Percentiles rank a stretch among this genome's conserved stretches.
Conservation (phyloP, 2,888 invertebrate genomes). For the Gastracanthus pulcherrimus region DNA sequence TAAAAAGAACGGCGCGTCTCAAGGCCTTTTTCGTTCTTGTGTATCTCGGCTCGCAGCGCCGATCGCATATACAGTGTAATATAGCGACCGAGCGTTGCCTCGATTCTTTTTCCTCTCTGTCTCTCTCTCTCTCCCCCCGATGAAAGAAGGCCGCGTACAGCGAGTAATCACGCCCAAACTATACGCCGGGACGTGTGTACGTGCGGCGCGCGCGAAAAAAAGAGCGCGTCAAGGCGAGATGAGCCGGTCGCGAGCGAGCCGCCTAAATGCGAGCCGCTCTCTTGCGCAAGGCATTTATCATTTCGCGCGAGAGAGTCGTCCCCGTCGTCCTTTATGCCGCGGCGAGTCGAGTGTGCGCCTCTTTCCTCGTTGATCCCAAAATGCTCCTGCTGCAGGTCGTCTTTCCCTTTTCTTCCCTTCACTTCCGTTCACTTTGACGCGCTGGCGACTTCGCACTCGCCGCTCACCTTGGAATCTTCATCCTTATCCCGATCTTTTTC, state of each 20-base stretch:
- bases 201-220: neutral
- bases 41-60: neutral
- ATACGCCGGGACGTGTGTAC: neutral
- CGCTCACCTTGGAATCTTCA: conserved; percentile 39
- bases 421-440: conserved; percentile 52
- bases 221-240: conserved; percentile 41
- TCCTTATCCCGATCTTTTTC: conserved; percentile 37
- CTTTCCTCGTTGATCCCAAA: conserved; percentile 14
- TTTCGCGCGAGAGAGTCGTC: conserved; percentile 47
- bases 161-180: conserved; percentile 24
- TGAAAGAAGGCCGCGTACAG: conserved; percentile 36
- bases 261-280: neutral
- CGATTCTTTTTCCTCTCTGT: conserved; percentile 14
- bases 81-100: neutral
- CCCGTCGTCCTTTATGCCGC: conserved; percentile 54
- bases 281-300: conserved; percentile 38
- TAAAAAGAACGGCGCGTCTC: conserved; percentile 30
- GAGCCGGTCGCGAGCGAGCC: conserved; percentile 41
- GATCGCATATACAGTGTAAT: neutral
- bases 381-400: conserved; percentile 10
- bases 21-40: conserved; percentile 13
- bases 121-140: neutral
- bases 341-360: conserved; percentile 4
- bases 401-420: conserved; percentile 45
- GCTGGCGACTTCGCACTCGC: neutral